These are phyloP conservation scores for Thunnus albacares DNA, from an alignment of 2,797 vertebrate genomes.

Conservation along the genomic window DNA sequence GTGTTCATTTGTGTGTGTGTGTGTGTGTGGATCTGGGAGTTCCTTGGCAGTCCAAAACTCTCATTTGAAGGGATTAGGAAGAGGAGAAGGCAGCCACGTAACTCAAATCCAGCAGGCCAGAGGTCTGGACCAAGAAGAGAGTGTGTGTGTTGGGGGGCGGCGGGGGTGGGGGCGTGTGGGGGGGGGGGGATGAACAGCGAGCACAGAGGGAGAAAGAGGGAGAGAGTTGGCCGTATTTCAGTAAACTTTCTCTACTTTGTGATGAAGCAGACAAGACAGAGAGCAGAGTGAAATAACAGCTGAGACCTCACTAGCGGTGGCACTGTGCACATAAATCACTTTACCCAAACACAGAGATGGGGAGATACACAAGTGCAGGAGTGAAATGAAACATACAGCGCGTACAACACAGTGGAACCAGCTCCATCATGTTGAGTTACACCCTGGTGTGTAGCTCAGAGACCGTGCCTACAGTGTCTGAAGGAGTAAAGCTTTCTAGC, in stretches of 20 bases:
- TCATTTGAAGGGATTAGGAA: constrained; percentile 83
- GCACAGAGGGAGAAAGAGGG: not conserved
- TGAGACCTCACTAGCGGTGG: constrained; percentile 31
- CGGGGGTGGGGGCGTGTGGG: constrained; percentile 9
- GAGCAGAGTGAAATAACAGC: constrained; percentile 34
- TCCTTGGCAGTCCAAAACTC: constrained; percentile 74
- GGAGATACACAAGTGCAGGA: constrained; percentile 18
- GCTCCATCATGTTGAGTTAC: constrained; percentile 38
- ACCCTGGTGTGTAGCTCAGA: not conserved
- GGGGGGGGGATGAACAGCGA: not conserved
- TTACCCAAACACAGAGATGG: constrained; percentile 53
- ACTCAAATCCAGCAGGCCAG: constrained; percentile 70
- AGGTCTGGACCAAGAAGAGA: constrained; percentile 40
- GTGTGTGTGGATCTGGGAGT: constrained; percentile 51
- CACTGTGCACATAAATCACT: constrained; percentile 52
- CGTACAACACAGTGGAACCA: constrained; percentile 6
- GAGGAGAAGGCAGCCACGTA: constrained; percentile 75
- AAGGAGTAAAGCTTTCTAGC: not conserved
- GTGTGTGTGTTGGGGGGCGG: constrained; percentile 26
- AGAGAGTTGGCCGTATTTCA: constrained; percentile 30
- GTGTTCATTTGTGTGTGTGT: constrained; percentile 32
- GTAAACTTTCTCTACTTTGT: constrained; percentile 32
- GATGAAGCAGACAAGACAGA: constrained; percentile 36
- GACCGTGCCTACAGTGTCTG: not conserved
- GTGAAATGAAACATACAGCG: constrained; percentile 14